A percentile compares a stretch with the other conserved stretches of the same genome.
phyloP scores from a whole-genome alignment of 2,113 vertebrate genomes.

The Anarhynchus alexandrinus region DNA sequence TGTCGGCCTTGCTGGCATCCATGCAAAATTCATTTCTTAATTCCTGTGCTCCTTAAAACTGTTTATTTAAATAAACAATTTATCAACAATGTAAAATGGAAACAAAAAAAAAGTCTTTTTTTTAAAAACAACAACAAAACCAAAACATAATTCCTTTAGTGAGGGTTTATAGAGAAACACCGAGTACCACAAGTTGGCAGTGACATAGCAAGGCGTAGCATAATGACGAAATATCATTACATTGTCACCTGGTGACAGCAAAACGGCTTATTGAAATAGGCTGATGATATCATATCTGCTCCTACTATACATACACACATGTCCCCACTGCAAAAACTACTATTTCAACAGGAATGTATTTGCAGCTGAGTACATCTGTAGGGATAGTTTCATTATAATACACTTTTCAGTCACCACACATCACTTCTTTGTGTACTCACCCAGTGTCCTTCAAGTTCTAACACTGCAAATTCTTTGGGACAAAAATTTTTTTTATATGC shows the following conservation, averaged over 20 bases:
- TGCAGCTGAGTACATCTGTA: not conserved
- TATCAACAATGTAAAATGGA: not conserved
- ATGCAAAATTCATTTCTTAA: not conserved
- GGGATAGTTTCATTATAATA: not conserved
- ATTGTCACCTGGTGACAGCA: conserved; percentile 26
- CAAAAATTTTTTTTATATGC: rapidly evolving
- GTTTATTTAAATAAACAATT: not conserved
- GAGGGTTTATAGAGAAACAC: not conserved
- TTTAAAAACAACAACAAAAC: not conserved
- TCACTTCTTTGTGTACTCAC: not conserved
- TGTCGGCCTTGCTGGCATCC: not conserved
- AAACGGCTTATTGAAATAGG: not conserved
- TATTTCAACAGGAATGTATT: not conserved
- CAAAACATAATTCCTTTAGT: not conserved
- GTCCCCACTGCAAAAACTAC: not conserved
- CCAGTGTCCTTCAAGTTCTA: rapidly evolving
- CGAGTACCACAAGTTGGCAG: not conserved
- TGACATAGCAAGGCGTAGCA: not conserved
- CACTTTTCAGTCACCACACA: not conserved
- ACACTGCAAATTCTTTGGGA: not conserved
- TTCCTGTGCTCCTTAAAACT: not conserved
- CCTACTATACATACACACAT: not conserved
- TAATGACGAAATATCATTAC: not conserved
- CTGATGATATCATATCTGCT: not conserved
- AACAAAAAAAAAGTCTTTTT: not conserved